Evolutionary conservation across 2,797 vertebrate genomes (phyloP).

Genomic region (Sarcoramphus papa): DNA sequence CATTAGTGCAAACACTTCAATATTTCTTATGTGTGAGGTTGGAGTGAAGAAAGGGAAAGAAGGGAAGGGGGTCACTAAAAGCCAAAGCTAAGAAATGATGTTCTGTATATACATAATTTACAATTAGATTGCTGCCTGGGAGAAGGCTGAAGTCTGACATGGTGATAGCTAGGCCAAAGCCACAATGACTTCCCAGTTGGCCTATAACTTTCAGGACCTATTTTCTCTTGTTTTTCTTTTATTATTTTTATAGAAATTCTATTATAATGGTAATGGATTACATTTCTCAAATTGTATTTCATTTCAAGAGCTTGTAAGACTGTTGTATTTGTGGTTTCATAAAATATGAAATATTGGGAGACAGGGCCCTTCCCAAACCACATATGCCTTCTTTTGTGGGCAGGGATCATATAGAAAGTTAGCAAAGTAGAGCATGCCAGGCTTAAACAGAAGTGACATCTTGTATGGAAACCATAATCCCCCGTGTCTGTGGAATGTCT

Average conservation of each 20-base stretch:
- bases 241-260: slow-evolving; percentile 43
- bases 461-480: slow-evolving; percentile 31
- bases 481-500: background rate
- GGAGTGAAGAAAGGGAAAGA: slow-evolving; percentile 64
- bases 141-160: slow-evolving; percentile 21
- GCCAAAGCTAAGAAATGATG: slow-evolving; percentile 41
- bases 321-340: slow-evolving; percentile 15
- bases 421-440: background rate
- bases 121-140: slow-evolving; percentile 19
- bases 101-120: slow-evolving; percentile 28
- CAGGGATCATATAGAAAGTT: background rate
- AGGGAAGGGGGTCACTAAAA: slow-evolving; percentile 32
- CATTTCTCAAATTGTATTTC: slow-evolving; percentile 48
- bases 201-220: slow-evolving; percentile 38
- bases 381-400: background rate
- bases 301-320: slow-evolving; percentile 44
- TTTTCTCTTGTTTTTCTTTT: slow-evolving; percentile 43
- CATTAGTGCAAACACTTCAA: slow-evolving; percentile 44
- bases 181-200: slow-evolving; percentile 38
- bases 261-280: slow-evolving; percentile 38
- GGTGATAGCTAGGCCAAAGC: slow-evolving; percentile 36
- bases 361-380: background rate
- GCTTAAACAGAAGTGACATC: slow-evolving; percentile 29
- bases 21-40: slow-evolving; percentile 57
- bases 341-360: background rate